Conservation (phyloP, 2,797 vertebrate species). For the Vespertilio murinus region DNA sequence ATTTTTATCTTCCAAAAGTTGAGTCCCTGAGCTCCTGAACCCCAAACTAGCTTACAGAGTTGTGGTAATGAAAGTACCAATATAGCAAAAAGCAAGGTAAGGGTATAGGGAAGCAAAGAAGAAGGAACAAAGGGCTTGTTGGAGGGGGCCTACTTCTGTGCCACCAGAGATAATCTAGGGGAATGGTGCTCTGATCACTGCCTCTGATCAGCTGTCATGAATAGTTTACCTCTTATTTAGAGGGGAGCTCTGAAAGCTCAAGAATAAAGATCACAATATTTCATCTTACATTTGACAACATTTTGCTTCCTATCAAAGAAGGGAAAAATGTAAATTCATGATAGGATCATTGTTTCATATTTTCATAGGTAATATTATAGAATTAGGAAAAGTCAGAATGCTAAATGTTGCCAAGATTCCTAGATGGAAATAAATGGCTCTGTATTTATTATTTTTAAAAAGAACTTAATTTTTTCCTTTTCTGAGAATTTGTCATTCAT, state of each 20-base stretch:
- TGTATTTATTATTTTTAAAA: neutral
- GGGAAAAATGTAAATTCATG: neutral
- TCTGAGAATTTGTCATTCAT: neutral
- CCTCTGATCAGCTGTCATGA: slow-evolving; percentile 28
- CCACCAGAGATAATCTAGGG: neutral
- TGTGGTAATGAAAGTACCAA: neutral
- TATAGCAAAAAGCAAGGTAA: neutral
- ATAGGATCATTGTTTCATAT: neutral
- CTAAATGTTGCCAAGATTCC: neutral
- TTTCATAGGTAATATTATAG: neutral
- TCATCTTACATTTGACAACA: neutral
- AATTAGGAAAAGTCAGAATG: slow-evolving; percentile 19
- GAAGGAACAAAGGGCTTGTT: neutral
- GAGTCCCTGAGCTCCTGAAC: neutral
- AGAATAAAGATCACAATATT: slow-evolving; percentile 32
- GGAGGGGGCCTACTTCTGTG: neutral
- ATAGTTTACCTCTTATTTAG: slow-evolving; percentile 13
- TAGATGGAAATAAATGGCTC: neutral
- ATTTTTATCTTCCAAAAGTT: neutral
- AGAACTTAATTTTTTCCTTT: neutral
- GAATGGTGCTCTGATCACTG: neutral
- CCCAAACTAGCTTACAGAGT: neutral
- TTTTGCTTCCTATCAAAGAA: slow-evolving; percentile 46
- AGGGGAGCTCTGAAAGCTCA: neutral
- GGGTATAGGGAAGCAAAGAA: neutral